Base-by-base conservation (phyloP, 2,797 vertebrate genomes). In the Cyclopterus lumpus region DNA sequence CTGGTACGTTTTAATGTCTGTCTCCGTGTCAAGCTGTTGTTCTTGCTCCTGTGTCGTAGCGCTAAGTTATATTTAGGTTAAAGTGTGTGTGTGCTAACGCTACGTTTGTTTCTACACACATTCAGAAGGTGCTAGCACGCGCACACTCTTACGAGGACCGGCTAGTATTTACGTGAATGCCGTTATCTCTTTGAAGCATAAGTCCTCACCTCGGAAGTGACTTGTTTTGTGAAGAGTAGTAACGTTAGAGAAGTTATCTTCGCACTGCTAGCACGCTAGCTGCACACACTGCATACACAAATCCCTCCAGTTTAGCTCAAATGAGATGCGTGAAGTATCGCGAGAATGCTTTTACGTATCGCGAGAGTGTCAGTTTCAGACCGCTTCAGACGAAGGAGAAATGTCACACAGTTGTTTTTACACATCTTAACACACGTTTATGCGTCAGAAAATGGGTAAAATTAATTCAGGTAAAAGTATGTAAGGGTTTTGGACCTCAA, bases 271-370 rank as follows among this genome's bases (percentile, higher is more conserved):
- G 70, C 73, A 6, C 24, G 61, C 49, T 88, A 82, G 81, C 84
- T 36, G 1, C 16, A 12, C 26, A 60, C 34, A 26, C 16, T 15
- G 5, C 42, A 34, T 0, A 22, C 16, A 44, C 32, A 80, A 86
- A 75, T 85, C 87, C 90, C 90, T 90, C 92, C 91, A 89, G 53
- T 86, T 87, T 1, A 20, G 28, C 62, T 83, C 68, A 57, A 90
- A 87, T 69, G 55, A 18, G 36, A 60, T 1, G 5, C 28, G 20
- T 1, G 10, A 9, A 68, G 1, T 68, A 62, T 82, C 89, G 74
- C 83, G 88, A 71, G 60, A 74, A 4, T 36, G 66, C 2, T n/a
- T 0, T 0, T 0, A 8, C 5, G 0, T 67, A 40, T 80, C 85
- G 73, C 77, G 73, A 80, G 65, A 84, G 46, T 9, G 3, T 55